Evolutionary conservation across 1,140 invertebrate genomes (phyloP), one percentile per base, ranked within the genome.

Genomic region (Formica exsecta): DNA sequence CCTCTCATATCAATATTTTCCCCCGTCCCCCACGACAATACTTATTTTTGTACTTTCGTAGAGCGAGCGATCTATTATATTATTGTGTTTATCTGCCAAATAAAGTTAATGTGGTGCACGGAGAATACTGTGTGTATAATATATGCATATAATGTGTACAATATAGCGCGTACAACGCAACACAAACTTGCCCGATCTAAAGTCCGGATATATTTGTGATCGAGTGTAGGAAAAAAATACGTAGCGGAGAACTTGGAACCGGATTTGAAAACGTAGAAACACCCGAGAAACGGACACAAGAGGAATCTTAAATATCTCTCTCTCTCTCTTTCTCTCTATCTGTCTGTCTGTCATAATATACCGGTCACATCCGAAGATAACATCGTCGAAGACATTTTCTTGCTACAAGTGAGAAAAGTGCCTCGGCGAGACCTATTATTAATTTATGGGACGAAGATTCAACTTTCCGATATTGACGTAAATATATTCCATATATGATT

Each of bases 201-300:
- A 94, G 71, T 86, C 77, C 74, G 80, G 87, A 51, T 87, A 74
- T 92, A 76, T 93, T 90, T 93, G 89, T 91, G 76, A 88, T 87
- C 89, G 90, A 85, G 89, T 93, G 70, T 92, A 94, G 93, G 93
- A 54, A 93, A 94, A 93, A 92, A 89, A 90, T 91, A 93, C 87
- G 77, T 92, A 89, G 91, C 91, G 54, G 92, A 91, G 83, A 81
- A 74, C 87, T 86, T 86, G 73, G 80, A 71, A 62, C 87, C 89
- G 80, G 91, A 92, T 87, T 89, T 91, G 74, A 93, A 93, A 93
- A 88, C 88, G 76, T 94, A 93, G 75, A 57, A 87, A 76, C 59
- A 79, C 68, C 62, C 25, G 73, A 51, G 48, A 51, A 51, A 77
- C 59, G 64, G 80, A 77, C 86, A 90, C 44, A 41, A 86, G 87